Evolutionary conservation across 92 coral and sea anemone genomes (phyloP), one percentile per base, ranked within the genome.

Genomic region (Blastomussa wellsi): DNA sequence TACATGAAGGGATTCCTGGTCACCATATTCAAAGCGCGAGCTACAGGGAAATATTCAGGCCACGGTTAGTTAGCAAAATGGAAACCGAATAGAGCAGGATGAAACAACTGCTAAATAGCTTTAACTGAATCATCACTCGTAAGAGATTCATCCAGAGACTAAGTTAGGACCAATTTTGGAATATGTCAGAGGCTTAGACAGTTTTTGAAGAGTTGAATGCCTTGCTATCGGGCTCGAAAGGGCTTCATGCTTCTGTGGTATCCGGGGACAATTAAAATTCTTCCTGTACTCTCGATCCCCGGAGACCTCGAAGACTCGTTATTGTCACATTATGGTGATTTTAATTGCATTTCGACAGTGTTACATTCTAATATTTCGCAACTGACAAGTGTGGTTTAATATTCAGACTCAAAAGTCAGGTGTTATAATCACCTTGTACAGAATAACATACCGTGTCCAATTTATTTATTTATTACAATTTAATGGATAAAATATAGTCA

Each of bases 1-100:
- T 89, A 35, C 98, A 94, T 33, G 93, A 94, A 79, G 90, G 90
- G 20, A 77, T 85, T n/a, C 98, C 98, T 12, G 98, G 95, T 1
- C 98, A 92, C 70, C 95, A 94, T 55, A 74, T 90, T 5, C 95
- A 94, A 84, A 62, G 76, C 5, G 90, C 86, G 38, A 86, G 92
- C n/a, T 85, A 62, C 81, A 80, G 66, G 64, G 90, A 89, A 32
- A 81, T 88, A 60, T 89, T 91, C 66, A 82, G 86, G 87, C 86
- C 85, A 8, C 26, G 52, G 85, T 81, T 42, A 81, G 85, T 70
- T 7, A 62, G 17, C 10, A 15, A 62, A 62, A 62, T 20, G 32
- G 7, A 26, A 4, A 60, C 6, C 1, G 9, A n/a, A 24, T 3
- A 33, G n/a, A 2, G 11, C 42, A 44, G 32, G 22, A 69, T 35